Evolutionary conservation across 2,888 invertebrate species (phyloP).

Genomic region (Epistrophe grossulariae): DNA sequence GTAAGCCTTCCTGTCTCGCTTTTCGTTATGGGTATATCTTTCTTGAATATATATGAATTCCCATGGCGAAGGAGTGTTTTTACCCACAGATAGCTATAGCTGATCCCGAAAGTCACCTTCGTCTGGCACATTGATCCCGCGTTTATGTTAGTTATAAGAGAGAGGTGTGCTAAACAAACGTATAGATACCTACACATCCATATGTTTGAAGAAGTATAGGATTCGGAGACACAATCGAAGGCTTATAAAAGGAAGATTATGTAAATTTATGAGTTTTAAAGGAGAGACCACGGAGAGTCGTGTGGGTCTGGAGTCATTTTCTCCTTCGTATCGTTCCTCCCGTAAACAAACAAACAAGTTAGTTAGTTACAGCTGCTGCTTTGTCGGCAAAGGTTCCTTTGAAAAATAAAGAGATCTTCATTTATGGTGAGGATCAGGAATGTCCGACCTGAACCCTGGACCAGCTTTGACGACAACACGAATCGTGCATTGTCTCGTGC

Average conservation of each 20-base stretch:
- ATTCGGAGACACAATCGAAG: conserved; percentile 35
- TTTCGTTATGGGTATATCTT: too few species aligned
- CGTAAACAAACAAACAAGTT: conserved; percentile 53
- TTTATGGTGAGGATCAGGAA: conserved; percentile 43
- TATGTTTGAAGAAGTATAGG: conserved; percentile 22
- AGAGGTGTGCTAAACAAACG: conserved; percentile 20
- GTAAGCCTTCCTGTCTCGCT: conserved; percentile 39
- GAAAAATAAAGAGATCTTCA: conserved; percentile 67
- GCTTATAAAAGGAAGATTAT: conserved; percentile 61
- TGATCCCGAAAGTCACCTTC: conserved; percentile 69
- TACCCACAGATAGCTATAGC: conserved; percentile 5
- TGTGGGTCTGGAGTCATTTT: conserved; percentile 42
- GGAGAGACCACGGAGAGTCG: conserved; percentile 40
- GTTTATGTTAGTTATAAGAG: conserved; percentile 9
- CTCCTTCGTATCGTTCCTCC: conserved; percentile 1
- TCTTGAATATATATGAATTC: conserved; percentile 46
- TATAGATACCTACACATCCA: neutral
- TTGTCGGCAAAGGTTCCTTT: conserved; percentile 57
- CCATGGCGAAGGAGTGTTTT: conserved; percentile 34
- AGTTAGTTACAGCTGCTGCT: conserved; percentile 49
- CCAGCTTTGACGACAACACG: conserved; percentile 18
- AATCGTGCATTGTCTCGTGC: conserved; percentile 46
- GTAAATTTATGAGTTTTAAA: conserved; percentile 72
- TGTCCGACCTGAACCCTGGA: conserved; percentile 18
- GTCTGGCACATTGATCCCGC: conserved; percentile 72